Evolutionary conservation across 2,113 vertebrate genomes (phyloP).

Genomic region (Bolborhynchus lineola): DNA sequence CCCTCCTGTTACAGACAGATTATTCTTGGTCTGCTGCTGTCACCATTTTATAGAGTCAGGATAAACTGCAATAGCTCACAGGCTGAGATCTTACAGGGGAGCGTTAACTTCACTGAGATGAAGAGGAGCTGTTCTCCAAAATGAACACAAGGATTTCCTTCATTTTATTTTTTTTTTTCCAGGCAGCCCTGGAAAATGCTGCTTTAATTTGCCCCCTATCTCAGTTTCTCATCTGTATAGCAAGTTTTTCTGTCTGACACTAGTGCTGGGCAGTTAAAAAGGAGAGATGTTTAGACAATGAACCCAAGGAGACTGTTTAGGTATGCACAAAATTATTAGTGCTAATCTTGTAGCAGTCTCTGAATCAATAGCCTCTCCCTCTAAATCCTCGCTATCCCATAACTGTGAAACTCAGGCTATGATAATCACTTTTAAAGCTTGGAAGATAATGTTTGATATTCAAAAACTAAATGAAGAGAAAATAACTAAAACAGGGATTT

Average conservation of each 20-base stretch:
- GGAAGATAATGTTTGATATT: background rate
- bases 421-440: background rate
- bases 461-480: background rate
- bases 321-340: background rate
- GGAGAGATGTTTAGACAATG: background rate
- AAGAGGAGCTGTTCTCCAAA: background rate
- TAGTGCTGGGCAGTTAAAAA: background rate
- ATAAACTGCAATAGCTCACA: background rate
- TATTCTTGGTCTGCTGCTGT: background rate
- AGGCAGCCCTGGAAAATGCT: background rate
- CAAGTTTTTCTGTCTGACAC: background rate
- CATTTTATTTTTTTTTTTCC: background rate
- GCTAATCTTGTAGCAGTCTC: background rate
- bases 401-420: background rate
- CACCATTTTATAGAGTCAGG: background rate
- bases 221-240: background rate
- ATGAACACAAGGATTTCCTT: background rate
- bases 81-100: background rate
- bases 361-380: background rate
- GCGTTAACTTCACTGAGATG: background rate
- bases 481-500: background rate
- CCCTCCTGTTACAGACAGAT: background rate
- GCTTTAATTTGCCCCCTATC: background rate
- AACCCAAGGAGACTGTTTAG: background rate
- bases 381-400: background rate